Percentiles rank a stretch among this genome's conserved stretches.
phyloP scores from a whole-genome alignment of 1,140 invertebrate genomes.

The Hyles euphorbiae region DNA sequence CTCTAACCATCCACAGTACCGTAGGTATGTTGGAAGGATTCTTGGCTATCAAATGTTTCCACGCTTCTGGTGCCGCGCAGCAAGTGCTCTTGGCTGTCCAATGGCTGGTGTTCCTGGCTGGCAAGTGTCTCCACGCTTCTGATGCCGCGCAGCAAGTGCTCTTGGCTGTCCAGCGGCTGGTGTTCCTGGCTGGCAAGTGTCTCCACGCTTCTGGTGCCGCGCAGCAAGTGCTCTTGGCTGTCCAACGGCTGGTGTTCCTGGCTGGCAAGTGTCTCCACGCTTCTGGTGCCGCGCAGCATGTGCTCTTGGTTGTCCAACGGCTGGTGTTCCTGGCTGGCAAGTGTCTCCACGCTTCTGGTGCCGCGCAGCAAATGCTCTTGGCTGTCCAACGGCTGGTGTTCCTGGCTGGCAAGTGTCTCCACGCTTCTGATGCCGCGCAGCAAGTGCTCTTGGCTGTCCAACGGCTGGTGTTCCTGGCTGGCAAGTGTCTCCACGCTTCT shows the following conservation, averaged over 20 bases:
- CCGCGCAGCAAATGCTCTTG: slow-evolving; percentile 12
- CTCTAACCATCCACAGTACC: background rate
- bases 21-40: no score
- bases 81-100: slow-evolving; percentile 13
- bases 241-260: no score
- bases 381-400: slow-evolving; percentile 7
- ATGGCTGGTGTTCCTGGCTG: slow-evolving; percentile 10
- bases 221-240: background rate
- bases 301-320: no score
- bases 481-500: slow-evolving; percentile 9
- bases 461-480: background rate
- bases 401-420: slow-evolving; percentile 16
- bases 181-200: background rate
- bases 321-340: no score
- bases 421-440: slow-evolving; percentile 18
- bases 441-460: slow-evolving; percentile 13
- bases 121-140: slow-evolving; percentile 19
- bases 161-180: slow-evolving; percentile 6
- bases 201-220: slow-evolving; percentile 4
- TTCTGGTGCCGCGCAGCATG: no score
- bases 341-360: slow-evolving; percentile 16
- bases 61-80: slow-evolving; percentile 14
- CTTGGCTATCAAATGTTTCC: slow-evolving; percentile 15
- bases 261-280: no score
- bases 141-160: slow-evolving; percentile 10